Evolutionary conservation across 2,888 invertebrate species (phyloP), one percentile per base, ranked within the genome.

Genomic region (Steinernema hermaphroditum): DNA sequence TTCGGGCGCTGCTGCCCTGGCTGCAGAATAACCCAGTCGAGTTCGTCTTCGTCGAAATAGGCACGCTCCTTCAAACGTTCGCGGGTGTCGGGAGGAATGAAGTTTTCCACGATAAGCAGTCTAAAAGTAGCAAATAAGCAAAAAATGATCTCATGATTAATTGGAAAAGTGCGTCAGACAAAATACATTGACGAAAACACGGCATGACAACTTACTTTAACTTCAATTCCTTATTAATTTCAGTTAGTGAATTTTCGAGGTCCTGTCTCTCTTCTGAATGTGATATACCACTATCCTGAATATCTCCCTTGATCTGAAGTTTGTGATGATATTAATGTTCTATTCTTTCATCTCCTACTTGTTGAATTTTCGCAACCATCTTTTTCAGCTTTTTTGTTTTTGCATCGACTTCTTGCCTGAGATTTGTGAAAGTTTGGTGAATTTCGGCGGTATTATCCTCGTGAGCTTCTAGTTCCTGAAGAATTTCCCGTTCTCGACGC

Each of bases 371-470:
- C 19, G 91, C 90, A 85, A 93, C 92, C 85, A 96, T 82, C 74
- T 95, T 94, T 86, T 94, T 93, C 72, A 96, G 88, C 88, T 96
- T 94, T 83, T 92, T 93, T 29, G 95, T 93, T 88, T 97, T 98
- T 73, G 94, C 92, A 86, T 98, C 97, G 0, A 97, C 95, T 88
- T 97, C 96, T 87, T 96, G 96, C 86, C 96, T 94, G 73, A 98
- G 89, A 70, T 92, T 93, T 9, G 93, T 91, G 86, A 93, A 96
- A 0, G 94, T 96, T 85, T 93, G 93, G 73, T 93, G 92, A 72
- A 97, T 91, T 85, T 93, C 95, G 69, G 92, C 90, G 16, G 94
- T 93, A 19, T 92, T 93, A 87, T 96, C 93, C 87, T 98, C 96
- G 87, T 96, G 93, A 82, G 93, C 90, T 85, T 97, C 96, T 71